Percentiles rank a stretch among this genome's conserved stretches.
These are phyloP conservation scores for Ptychadena robeensis DNA, from an alignment of 2,797 vertebrate species.

Conservation along the genomic window DNA sequence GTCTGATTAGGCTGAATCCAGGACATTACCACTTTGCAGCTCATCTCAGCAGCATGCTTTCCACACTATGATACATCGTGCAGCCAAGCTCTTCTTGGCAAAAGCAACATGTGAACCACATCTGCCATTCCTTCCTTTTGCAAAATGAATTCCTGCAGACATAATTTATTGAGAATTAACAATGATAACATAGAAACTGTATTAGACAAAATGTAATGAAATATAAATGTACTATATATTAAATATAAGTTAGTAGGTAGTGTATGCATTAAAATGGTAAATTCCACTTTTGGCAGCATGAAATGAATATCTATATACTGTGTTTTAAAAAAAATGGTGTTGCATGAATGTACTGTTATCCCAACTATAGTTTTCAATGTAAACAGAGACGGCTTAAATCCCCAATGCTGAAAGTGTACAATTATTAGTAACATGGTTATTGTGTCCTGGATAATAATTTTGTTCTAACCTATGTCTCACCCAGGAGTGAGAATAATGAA, in stretches of 20 bases:
- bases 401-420: too few relatives aligned
- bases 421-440: too few relatives aligned
- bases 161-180: background rate
- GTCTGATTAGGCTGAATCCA: conserved; percentile 13
- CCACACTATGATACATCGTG: conserved; percentile 13
- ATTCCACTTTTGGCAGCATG: too few relatives aligned
- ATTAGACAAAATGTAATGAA: background rate
- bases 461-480: too few relatives aligned
- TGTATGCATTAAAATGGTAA: too few relatives aligned
- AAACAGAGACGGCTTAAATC: too few relatives aligned
- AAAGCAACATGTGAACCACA: conserved; percentile 15
- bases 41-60: conserved; percentile 31
- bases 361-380: too few relatives aligned
- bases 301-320: too few relatives aligned
- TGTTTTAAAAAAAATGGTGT: too few relatives aligned
- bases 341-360: too few relatives aligned
- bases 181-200: background rate
- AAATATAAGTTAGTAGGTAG: background rate
- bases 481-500: too few relatives aligned
- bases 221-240: background rate
- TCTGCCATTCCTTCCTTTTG: conserved; percentile 17
- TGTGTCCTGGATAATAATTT: too few relatives aligned
- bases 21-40: conserved; percentile 36
- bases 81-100: conserved; percentile 29
- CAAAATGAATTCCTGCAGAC: conserved; percentile 11